A percentile compares a stretch with the other conserved stretches of the same genome.
Conservation (phyloP, 2,113 vertebrate genomes). For the Catharus fuscescens region DNA sequence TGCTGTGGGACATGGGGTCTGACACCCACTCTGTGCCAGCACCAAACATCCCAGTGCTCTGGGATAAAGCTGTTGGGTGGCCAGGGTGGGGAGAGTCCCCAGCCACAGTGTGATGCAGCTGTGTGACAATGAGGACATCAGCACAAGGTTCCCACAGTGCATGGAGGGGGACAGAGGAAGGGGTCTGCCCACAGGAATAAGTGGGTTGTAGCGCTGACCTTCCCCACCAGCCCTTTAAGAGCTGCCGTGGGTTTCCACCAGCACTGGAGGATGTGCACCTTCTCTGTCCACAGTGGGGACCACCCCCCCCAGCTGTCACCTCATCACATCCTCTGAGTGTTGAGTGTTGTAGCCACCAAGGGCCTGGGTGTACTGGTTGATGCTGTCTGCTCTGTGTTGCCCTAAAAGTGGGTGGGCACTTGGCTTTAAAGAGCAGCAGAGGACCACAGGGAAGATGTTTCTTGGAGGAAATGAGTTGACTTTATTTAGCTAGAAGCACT, state of each 20-base stretch:
- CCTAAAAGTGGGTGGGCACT: neutral
- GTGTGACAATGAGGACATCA: neutral
- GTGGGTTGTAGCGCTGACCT: neutral
- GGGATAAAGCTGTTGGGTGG: neutral
- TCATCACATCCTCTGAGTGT: rapidly evolving
- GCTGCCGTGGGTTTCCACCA: neutral
- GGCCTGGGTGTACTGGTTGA: rapidly evolving
- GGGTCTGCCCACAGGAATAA: neutral
- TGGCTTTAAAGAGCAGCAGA: constrained; percentile 3
- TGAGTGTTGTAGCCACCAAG: neutral
- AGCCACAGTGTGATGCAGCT: too few relatives aligned
- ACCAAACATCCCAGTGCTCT: neutral
- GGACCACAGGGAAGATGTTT: neutral
- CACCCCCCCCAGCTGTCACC: rapidly evolving
- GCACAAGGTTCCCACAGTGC: neutral
- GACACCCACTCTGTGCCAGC: neutral
- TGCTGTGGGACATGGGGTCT: neutral
- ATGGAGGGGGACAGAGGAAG: rapidly evolving
- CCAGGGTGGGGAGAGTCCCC: neutral
- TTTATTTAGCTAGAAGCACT: neutral
- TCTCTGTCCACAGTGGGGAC: rapidly evolving
- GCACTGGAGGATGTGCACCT: rapidly evolving
- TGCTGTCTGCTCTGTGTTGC: neutral
- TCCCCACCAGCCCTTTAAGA: neutral
- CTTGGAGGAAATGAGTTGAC: neutral